These are phyloP conservation scores for Hyles euphorbiae DNA, from an alignment of 1,140 invertebrate genomes.

Conservation along the genomic window DNA sequence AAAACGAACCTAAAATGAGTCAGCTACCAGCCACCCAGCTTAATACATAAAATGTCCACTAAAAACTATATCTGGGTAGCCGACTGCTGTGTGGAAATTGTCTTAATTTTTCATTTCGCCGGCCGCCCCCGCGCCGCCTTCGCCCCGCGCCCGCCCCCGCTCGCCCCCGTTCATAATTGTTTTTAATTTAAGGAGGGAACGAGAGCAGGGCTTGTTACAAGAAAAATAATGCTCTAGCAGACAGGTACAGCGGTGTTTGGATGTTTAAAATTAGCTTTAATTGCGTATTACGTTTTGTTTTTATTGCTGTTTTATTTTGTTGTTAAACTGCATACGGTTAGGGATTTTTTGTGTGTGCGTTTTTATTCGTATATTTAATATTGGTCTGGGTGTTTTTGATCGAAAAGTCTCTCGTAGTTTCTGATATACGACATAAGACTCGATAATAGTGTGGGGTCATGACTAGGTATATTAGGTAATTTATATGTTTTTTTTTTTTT, in stretches of 20 bases:
- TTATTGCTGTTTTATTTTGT: neutral
- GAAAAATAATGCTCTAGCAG: slow-evolving; percentile 45
- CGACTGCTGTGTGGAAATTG: slow-evolving; percentile 56
- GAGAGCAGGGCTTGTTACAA: slow-evolving; percentile 49
- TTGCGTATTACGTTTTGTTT: neutral
- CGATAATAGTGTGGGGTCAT: too few species aligned
- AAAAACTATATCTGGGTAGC: slow-evolving; percentile 8
- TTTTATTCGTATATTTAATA: too few species aligned
- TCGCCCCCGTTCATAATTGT: slow-evolving; percentile 56
- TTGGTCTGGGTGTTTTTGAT: too few species aligned
- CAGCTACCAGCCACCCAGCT: too few species aligned
- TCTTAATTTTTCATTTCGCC: slow-evolving; percentile 71
- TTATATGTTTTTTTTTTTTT: neutral
- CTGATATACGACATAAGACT: too few species aligned
- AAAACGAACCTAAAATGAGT: too few species aligned
- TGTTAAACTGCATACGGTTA: neutral
- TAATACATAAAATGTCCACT: too few species aligned
- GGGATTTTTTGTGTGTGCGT: too few species aligned
- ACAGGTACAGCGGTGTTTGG: slow-evolving; percentile 11
- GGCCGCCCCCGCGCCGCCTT: slow-evolving; percentile 23
- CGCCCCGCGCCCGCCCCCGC: slow-evolving; percentile 10
- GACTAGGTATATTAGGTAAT: neutral
- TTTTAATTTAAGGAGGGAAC: slow-evolving; percentile 67
- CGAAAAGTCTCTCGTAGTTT: too few species aligned
- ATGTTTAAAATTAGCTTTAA: neutral